Base-by-base conservation (phyloP, 2,888 invertebrate species). In the Acholoe squamosa region DNA sequence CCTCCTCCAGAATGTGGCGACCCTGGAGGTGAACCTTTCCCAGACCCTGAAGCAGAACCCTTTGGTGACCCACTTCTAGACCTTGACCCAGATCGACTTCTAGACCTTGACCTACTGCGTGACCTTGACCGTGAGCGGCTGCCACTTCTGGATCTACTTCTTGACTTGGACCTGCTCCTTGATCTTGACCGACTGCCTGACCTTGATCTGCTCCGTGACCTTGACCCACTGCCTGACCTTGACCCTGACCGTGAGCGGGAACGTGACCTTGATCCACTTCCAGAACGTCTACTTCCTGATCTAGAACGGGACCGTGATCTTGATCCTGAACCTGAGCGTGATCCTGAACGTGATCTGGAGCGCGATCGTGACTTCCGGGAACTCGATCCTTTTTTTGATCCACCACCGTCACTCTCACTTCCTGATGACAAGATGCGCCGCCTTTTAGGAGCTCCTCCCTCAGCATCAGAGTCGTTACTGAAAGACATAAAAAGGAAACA, bases 291-390 rank as follows among this genome's bases (percentile, higher is more conserved):
- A 61, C 92, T 43, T 25, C 91, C n/a, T 14, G 91, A 91, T 7
- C 89, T 33, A 86, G 91, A 89, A 52, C 89, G 25, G 0, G 92
- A 92, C 61, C 89, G 56, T 0, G 91, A 89, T 84, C 91, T 52
- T 28, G 91, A 91, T 10, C 94, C 94, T 89, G 92, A 94, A 92
- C 97, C 97, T 0, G 97, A 97, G 86, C 96, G 28, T 28, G 84
- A 90, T 28, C 91, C 33, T 84, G 92, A 92, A 88, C 90, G 28
- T 51, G 91, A 91, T 28, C 91, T 28, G 31, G 91, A 91, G 5
- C 89, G 71, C 3, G 91, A 91, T 14, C 90, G 28, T 28, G 92
- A 92, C 76, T 89, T 84, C 31, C 89, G 67, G 31, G 92, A 92
- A 16, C 86, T 61, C 28, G 91, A 91, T 22, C 51, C 80, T 84